Conservation (phyloP, 2,888 invertebrate genomes). For the Dione juno region DNA sequence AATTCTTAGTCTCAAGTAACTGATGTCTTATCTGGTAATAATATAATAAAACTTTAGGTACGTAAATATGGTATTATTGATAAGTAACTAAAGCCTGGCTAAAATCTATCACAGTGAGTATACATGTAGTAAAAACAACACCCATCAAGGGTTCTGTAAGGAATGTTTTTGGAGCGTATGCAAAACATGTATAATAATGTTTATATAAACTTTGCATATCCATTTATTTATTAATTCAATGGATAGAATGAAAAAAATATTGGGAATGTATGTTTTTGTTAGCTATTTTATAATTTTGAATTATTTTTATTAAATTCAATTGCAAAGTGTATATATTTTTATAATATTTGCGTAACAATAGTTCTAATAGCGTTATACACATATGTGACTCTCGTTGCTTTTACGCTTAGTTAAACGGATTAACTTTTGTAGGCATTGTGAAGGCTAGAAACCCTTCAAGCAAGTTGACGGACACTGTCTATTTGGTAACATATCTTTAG, state of each 20-base stretch:
- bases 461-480: conserved; percentile 38
- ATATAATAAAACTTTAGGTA: conserved; percentile 4
- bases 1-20: not conserved
- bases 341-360: conserved; percentile 24
- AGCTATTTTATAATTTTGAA: not conserved
- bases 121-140: not conserved
- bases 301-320: not conserved
- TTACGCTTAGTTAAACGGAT: conserved; percentile 61
- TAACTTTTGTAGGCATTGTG: conserved; percentile 58
- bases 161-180: too few species aligned
- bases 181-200: not conserved
- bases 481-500: conserved; percentile 11
- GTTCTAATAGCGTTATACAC: conserved; percentile 46
- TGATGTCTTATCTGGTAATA: not conserved
- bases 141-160: not conserved
- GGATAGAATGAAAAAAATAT: not conserved
- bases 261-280: not conserved
- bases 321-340: conserved; percentile 1
- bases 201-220: not conserved
- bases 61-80: too few species aligned
- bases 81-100: not conserved
- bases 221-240: not conserved
- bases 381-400: conserved; percentile 33
- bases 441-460: conserved; percentile 70
- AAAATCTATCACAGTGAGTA: not conserved